These are phyloP conservation scores for Dipodomys merriami DNA, from an alignment of 2,113 vertebrate genomes.

Conservation along the genomic window DNA sequence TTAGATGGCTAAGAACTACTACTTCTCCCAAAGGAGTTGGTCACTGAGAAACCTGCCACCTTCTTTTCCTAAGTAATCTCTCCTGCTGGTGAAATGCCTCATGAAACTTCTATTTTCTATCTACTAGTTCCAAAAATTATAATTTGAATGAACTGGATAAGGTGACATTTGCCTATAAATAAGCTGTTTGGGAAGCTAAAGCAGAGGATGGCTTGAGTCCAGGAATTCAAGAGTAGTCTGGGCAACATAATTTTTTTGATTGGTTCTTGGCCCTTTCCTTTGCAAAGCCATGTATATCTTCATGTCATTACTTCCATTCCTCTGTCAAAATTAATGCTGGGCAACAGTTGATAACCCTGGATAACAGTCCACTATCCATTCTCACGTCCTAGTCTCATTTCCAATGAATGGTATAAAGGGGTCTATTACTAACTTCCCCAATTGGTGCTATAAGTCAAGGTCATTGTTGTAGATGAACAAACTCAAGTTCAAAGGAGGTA, in stretches of 20 bases:
- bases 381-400: neutral
- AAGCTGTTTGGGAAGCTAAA: too few relatives aligned
- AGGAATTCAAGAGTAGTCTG: neutral
- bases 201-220: neutral
- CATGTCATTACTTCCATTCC: neutral
- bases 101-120: neutral
- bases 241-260: neutral
- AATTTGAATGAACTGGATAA: neutral
- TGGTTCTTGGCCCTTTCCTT: constrained; percentile 33
- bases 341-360: neutral
- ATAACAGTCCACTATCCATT: neutral
- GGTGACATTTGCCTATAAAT: neutral
- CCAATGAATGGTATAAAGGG: neutral
- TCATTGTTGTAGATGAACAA: neutral
- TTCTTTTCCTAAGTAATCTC: constrained; percentile 45
- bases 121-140: neutral
- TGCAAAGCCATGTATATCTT: neutral
- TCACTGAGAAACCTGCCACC: neutral
- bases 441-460: neutral
- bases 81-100: neutral
- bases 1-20: neutral
- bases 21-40: neutral
- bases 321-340: neutral
- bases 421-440: constrained; percentile 18
- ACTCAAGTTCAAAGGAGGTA: constrained; percentile 36